Evolutionary conservation across 2,888 invertebrate species (phyloP), one percentile per base, ranked within the genome.

Genomic region (Onthophagus sagittarius): DNA sequence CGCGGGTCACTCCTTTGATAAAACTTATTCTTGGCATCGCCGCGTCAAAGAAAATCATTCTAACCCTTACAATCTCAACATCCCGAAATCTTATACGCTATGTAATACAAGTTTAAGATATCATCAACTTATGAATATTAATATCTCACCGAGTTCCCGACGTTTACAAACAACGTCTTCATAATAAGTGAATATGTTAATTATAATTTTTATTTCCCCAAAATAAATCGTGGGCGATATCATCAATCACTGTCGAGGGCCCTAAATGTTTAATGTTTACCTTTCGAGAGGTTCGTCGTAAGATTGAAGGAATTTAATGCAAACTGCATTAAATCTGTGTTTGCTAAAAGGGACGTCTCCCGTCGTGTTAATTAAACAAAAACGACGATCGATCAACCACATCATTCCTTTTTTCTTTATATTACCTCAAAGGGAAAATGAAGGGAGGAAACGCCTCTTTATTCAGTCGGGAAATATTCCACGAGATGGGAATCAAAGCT

Each of bases 281-380:
- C 39, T 53, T 53, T 53, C 11, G 39, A 4, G 39, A 11, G 39
- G 4, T 53, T 53, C 39, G 2, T 53, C n/a, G 31, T 15, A 32
- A 67, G 31, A 67, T 9, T 13, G n/a, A n/a, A 15, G 67, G 23
- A 67, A 67, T 67, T 67, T 67, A 15, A 67, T 67, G 67, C 23
- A 67, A 67, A 67, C 15, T 67, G 67, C 67, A 67, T 67, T 67
- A 67, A 11, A 32, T 67, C 67, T 23, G 4, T 67, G 67, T 67
- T 67, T 67, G 31, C 32, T n/a, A 6, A 31, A 31, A 15, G 23
- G 63, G 67, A 23, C 23, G 64, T 6, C 67, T n/a, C n/a, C 67
- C 23, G 11, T 67, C 31, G 31, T 7, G 32, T 15, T 67, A 67
- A 67, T 67, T 67, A 23, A 53, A 53, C 39, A 53, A 53, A 53